Percentiles rank a stretch among this genome's conserved stretches.
Conservation (phyloP, 2,113 vertebrate genomes). For the Eptatretus burgeri region DNA sequence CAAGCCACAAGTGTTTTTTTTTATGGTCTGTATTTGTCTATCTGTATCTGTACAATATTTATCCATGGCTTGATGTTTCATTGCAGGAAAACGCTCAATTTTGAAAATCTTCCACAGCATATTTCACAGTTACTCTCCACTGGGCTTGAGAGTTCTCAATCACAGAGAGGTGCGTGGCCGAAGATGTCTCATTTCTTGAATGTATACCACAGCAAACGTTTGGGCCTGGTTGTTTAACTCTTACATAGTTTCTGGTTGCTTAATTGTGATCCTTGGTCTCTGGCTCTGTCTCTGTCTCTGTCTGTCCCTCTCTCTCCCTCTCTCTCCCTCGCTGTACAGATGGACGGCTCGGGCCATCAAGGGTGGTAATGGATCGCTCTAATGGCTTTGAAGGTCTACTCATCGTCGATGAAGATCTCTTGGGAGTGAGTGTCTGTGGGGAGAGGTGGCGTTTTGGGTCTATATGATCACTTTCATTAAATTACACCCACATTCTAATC, state of each 20-base stretch:
- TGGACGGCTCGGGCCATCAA: conserved; percentile 51
- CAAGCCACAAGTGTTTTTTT: no score
- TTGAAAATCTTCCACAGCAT: conserved; percentile 54
- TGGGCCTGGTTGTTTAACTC: neutral
- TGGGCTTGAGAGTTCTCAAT: conserved; percentile 21
- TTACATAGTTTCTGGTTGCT: neutral
- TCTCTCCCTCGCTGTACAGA: conserved; percentile 28
- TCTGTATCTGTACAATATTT: no score
- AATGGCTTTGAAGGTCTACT: conserved; percentile 79
- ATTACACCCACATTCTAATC: neutral
- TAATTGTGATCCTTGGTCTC: neutral
- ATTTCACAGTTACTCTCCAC: conserved; percentile 44
- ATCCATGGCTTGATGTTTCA: conserved; percentile 9
- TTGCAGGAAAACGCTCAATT: conserved; percentile 45
- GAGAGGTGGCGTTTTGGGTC: conserved; percentile 7
- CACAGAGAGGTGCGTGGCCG: conserved; percentile 22
- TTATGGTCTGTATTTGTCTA: no score
- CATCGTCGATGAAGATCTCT: conserved; percentile 73
- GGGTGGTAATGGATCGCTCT: conserved; percentile 71
- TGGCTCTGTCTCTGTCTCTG: no score
- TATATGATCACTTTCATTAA: neutral
- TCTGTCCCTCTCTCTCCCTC: conserved; percentile 19
- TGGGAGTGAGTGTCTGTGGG: conserved; percentile 38
- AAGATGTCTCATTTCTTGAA: no score
- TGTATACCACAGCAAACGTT: neutral